Percentiles rank a stretch among this genome's conserved stretches.
These are phyloP conservation scores for Ornithoptera priamus DNA, from an alignment of 2,888 invertebrate species.

Conservation along the genomic window DNA sequence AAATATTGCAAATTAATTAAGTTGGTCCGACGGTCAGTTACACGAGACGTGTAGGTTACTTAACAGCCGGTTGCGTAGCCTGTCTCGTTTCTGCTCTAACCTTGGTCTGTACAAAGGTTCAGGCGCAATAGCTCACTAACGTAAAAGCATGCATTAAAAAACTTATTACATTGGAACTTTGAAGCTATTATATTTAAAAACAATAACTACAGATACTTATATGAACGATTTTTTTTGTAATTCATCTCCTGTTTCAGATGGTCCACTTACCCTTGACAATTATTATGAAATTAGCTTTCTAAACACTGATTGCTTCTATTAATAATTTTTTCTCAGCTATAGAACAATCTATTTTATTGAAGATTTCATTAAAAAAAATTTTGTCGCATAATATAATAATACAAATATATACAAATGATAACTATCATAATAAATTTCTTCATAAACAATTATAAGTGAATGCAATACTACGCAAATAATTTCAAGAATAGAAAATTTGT, in stretches of 20 bases:
- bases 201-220: no score
- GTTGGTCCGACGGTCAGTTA: constrained; percentile 47
- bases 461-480: constrained; percentile 37
- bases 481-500: constrained; percentile 35
- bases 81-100: constrained; percentile 53
- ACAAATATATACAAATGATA: background rate
- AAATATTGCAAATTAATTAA: constrained; percentile 45
- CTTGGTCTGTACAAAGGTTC: constrained; percentile 49
- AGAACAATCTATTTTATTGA: no score
- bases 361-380: background rate
- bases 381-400: background rate
- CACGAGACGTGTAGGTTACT: constrained; percentile 55
- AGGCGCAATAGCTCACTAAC: constrained; percentile 35
- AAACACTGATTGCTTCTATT: no score
- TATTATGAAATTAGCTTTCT: no score
- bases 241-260: no score
- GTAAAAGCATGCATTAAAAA: constrained; percentile 28
- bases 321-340: no score
- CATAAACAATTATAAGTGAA: background rate
- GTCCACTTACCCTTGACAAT: no score
- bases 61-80: constrained; percentile 50
- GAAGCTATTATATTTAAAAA: background rate
- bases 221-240: no score
- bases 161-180: background rate
- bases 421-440: background rate